Evolutionary conservation across 2,888 invertebrate species (phyloP).

Genomic region (Diploptera punctata): DNA sequence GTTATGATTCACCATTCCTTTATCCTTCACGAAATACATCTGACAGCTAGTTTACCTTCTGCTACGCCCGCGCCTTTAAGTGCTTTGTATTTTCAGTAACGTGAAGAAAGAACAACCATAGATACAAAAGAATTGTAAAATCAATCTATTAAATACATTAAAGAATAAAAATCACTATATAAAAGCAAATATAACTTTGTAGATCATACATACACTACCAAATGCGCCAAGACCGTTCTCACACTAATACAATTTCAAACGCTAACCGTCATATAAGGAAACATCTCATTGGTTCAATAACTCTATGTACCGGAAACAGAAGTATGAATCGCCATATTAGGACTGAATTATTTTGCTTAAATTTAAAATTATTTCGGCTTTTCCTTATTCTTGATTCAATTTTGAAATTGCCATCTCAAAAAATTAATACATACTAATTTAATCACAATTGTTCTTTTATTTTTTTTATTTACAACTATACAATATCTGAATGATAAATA

Average conservation of each 20-base stretch:
- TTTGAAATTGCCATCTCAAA: too few species aligned
- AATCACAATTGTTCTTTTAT: too few species aligned
- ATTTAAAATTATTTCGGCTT: not conserved
- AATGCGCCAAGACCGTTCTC: not conserved
- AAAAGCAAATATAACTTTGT: not conserved
- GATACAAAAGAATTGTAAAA: not conserved
- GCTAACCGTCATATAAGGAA: slow-evolving; percentile 20
- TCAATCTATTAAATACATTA: not conserved
- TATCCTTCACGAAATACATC: not conserved
- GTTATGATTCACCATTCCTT: not conserved
- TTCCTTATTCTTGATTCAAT: too few species aligned
- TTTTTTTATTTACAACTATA: too few species aligned
- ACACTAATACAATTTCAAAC: slow-evolving; percentile 13
- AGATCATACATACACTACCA: not conserved
- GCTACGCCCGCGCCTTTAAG: not conserved
- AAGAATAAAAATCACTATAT: not conserved
- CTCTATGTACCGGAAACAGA: not conserved
- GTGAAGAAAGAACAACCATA: not conserved
- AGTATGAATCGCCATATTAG: not conserved
- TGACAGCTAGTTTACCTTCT: slow-evolving; percentile 1
- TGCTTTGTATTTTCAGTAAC: not conserved
- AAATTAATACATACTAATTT: too few species aligned
- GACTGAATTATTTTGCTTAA: not conserved
- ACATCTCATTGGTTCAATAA: not conserved
- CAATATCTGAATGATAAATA: too few species aligned